Conservation (phyloP, 2,113 vertebrate species). For the Cranoglanis bouderius region DNA sequence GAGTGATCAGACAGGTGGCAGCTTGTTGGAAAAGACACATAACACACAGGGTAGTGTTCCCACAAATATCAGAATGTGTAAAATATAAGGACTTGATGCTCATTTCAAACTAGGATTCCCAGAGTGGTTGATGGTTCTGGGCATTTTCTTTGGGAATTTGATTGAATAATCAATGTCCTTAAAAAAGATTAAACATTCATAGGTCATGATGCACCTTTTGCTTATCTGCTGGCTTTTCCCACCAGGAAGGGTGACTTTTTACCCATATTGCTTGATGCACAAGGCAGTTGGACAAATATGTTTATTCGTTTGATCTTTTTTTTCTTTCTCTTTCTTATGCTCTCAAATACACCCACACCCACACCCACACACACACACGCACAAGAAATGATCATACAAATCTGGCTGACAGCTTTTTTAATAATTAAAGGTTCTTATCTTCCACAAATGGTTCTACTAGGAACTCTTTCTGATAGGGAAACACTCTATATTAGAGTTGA, state of each 20-base stretch:
- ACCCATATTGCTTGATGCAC: background rate
- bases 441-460: background rate
- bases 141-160: background rate
- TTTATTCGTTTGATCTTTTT: background rate
- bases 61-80: background rate
- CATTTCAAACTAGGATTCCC: background rate
- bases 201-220: conserved; percentile 36
- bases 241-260: conserved; percentile 24
- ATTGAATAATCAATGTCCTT: conserved; percentile 27
- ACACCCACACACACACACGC: background rate
- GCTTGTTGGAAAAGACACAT: conserved; percentile 26
- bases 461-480: background rate
- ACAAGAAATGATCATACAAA: background rate
- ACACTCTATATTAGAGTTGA: background rate
- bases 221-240: conserved; percentile 53
- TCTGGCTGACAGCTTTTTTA: background rate
- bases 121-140: background rate
- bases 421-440: background rate
- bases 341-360: background rate
- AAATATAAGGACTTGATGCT: background rate
- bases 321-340: background rate
- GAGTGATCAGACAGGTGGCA: conserved; percentile 41
- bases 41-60: conserved; percentile 1
- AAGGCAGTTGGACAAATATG: background rate
- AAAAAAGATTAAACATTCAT: conserved; percentile 4